Evolutionary conservation across 2,888 invertebrate species (phyloP), one percentile per base, ranked within the genome.

Genomic region (Temnothorax rugatulus): DNA sequence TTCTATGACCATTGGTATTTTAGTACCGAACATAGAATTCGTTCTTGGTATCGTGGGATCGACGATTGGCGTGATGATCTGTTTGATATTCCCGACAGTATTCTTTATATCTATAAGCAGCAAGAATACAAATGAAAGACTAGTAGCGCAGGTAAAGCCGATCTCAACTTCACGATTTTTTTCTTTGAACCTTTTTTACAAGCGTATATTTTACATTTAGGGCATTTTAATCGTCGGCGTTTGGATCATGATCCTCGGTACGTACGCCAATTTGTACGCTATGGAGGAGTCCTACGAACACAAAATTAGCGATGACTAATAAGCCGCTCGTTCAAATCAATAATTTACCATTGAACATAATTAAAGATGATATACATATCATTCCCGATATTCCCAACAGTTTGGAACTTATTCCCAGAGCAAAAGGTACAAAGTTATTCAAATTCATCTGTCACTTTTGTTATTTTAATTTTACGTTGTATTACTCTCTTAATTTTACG

Each of bases 41-140:
- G 98, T 99, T 79, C 96, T 99, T 84, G 99, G 99, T 0, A 95
- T 99, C 52, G 97, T 99, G 54, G 99, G 99, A 0, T 98, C 99
- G 1, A 99, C 99, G 0, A 98, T 99, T 90, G 99, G 99, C 0
- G 97, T 98, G 18, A 96, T 98, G 89, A 97, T 99, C 89, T 99
- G 99, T 92, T 97, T 99, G 52, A 97, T 99, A 92, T 98, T 99
- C 92, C 99, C 99, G 0, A 98, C 99, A 0, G 96, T 98, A 0
- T 98, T 98, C 93, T 99, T 98, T 94, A 96, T 99, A 50, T 96
- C 97, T 87, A 96, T 99, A 85, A 97, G 98, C 13, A 97, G 97
- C 66, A 98, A 98, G 94, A 96, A 97, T 88, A 98, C 98, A 0
- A 98, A 97, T 89, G 99, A 99, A 93, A 96, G 97, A 90, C 93